Base-by-base conservation (phyloP, 2,888 invertebrate genomes). In the Hypomecis atomaria region DNA sequence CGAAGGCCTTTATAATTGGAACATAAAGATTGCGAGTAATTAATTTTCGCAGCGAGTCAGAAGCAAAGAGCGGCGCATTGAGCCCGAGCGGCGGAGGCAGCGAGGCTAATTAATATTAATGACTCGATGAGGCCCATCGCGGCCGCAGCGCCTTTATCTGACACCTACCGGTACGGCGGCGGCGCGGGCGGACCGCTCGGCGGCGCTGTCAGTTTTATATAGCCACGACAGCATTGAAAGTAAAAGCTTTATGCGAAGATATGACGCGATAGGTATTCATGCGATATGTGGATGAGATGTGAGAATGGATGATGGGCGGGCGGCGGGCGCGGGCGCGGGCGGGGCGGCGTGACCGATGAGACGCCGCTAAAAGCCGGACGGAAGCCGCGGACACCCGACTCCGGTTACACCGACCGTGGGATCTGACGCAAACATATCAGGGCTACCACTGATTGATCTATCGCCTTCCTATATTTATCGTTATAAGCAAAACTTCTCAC, bases 1-100 rank as follows among this genome's bases (percentile, higher is more conserved):
- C 92, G 89, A 92, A 92, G 92, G 92, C 92, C 87, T 92, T 92
- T 92, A 92, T 92, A 92, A 92, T 92, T 92, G 92, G 92, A 92
- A 92, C 90, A 92, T 92, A 92, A 92, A 92, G 92, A 92, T 92
- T 92, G 91, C 84, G 90, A 92, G 92, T 92, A 92, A 92, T 92
- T 92, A 92, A 92, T 92, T 92, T 92, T 92, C 87, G 89, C 90
- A 88, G 90, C 87, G 90, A 92, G 92, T 92, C 92, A 90, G 88
- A 86, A 91, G 92, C 92, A 91, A 90, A 88, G 89, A 89, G 76
- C 87, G 83, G 87, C 86, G 90, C 85, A 90, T 87, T 88, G 87
- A 86, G 84, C 78, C 81, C 80, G 84, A 78, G 81, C 79, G 78
- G 80, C 77, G 83, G 82, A 83, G 84, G 82, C 85, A 84, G 85